phyloP scores from a whole-genome alignment of 2,888 invertebrate species.

The Andricus quercusramuli region DNA sequence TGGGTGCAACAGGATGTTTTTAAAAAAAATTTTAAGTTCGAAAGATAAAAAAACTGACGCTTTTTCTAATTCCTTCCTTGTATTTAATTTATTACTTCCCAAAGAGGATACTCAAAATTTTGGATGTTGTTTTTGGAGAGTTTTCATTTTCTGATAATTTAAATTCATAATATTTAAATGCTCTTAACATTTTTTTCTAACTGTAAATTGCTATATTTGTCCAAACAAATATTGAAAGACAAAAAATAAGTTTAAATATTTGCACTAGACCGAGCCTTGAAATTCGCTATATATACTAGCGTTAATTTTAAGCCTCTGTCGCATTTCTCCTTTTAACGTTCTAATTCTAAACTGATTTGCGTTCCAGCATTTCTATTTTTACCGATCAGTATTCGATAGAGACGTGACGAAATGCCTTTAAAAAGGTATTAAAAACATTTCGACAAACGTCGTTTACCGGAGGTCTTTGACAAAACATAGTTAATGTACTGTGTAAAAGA shows the following conservation, averaged over 20 bases:
- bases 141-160: too few species aligned
- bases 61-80: too few species aligned
- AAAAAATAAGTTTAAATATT: neutral
- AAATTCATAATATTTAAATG: too few species aligned
- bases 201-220: neutral
- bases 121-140: too few species aligned
- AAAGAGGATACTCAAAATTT: too few species aligned
- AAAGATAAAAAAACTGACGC: too few species aligned
- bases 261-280: constrained; percentile 23
- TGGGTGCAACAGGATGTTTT: too few species aligned
- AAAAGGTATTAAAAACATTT: neutral
- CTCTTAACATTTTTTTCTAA: too few species aligned
- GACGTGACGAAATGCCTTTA: neutral
- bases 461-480: neutral
- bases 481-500: neutral
- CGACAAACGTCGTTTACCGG: neutral
- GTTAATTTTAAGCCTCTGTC: constrained; percentile 28
- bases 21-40: too few species aligned
- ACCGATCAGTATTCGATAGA: constrained; percentile 17
- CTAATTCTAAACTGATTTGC: constrained; percentile 33
- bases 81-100: too few species aligned
- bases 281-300: constrained; percentile 4
- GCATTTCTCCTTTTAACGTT: constrained; percentile 32
- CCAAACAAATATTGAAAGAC: neutral
- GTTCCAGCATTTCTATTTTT: constrained; percentile 36